Base-by-base conservation (phyloP, 2,888 invertebrate genomes). In the Melikaiella ostensackeni region DNA sequence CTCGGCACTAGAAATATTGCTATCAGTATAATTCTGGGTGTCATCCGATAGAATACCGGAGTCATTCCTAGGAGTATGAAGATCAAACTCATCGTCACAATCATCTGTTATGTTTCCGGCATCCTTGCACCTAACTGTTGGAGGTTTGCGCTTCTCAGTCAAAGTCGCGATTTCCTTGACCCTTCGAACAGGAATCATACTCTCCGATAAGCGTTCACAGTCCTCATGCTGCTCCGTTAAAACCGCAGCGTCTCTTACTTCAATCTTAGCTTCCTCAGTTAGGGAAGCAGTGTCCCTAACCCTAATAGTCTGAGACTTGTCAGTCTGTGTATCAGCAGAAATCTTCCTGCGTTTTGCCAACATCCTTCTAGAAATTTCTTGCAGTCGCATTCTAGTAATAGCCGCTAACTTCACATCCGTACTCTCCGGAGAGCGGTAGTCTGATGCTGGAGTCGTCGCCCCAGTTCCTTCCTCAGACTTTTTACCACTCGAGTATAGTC, bases 401-500 rank as follows among this genome's bases (percentile, higher is more conserved):
- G 81, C 81, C 3, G 84, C 84, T 33, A 87, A 77, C 80, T 86
- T 89, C 2, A 85, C 82, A 16, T 89, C 89, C 8, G 85, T 82
- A 57, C 83, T 86, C 57, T 88, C 88, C 0, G 89, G 88, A 0
- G 89, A 88, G 5, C 87, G 84, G 16, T 81, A 78, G 27, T 84
- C 87, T 75, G 82, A 81, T 66, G 78, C 85, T 13, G 87, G 83
- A 9, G 84, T 73, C 19, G 83, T 76, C 16, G 76, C 75, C 50
- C 75, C 82, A 77, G 75, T 77, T 46, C 90, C 90, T 30, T 88
- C 89, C 1, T 79, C 13, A 1, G 78, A 79, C 73, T 89, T 90
- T 46, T 86, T 88, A 6, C 83, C 83, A 57, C 87, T 94, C 0
- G 94, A 93, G 87, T 95, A 95, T 19, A 95, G 90, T 84, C 95